Base-by-base conservation (phyloP, 2,888 invertebrate genomes). In the Nemotelus pantherinus region DNA sequence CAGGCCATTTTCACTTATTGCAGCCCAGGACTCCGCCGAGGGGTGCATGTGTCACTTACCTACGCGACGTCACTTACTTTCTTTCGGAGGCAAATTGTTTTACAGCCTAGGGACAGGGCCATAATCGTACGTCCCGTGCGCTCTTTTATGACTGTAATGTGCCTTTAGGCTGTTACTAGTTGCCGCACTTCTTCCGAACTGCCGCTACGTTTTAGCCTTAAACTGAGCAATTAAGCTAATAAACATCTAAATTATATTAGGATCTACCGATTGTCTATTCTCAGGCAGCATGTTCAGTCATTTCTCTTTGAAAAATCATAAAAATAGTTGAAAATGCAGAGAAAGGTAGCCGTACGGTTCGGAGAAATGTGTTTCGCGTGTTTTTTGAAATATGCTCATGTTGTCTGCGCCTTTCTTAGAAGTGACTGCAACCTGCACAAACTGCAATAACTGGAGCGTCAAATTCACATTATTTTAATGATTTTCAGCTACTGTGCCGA, bases 201-300 rank as follows among this genome's bases (percentile, higher is more conserved):
- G 74, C 47, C 39, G 10, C 55, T 74, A 44, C 60, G 63, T 44
- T 71, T 25, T 71, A 44, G 25, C 43, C 71, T 68, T 71, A 71
- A 44, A 47, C 44, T 45, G 39, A 48, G 74, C 74, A 74, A 74
- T 74, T 74, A 74, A 60, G 57, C 74, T 74, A 60, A 74, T 74
- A 74, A 74, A 74, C 74, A 74, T 74, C 60, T 60, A 48, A 74
- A 74, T 74, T 72, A 60, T 63, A 74, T 63, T 25, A 25, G 25
- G 25, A 25, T 25, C 25, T 25, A 25, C 25, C 25, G 1, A 25
- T 25, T 25, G 47, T 60, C 63, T 9, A 70, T 55, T 70, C n/a
- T 72, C 74, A 48, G 53, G 48, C 70, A n/a, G 53, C 43, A 5
- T 39, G 70, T 9, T 43, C 39, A 53, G 55, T 43, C n/a, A 43